Percentiles rank a stretch among this genome's conserved stretches.
These are phyloP conservation scores for Morone saxatilis DNA, from an alignment of 2,113 vertebrate species.

Conservation along the genomic window DNA sequence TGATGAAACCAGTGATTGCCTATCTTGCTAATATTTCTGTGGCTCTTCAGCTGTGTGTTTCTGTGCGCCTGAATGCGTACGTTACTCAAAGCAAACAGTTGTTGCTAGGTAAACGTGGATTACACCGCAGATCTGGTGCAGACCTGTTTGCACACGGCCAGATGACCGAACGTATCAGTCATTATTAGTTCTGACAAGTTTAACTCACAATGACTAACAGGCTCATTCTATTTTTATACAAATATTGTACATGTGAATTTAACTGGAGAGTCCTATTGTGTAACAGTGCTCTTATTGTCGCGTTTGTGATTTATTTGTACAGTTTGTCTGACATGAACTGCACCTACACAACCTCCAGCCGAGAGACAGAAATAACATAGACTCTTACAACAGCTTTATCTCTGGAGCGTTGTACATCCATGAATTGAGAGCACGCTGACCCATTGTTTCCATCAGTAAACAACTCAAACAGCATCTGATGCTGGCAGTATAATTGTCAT, in stretches of 20 bases:
- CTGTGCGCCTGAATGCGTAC: conserved; percentile 23
- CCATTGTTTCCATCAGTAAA: conserved; percentile 36
- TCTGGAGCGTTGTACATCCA: conserved; percentile 2
- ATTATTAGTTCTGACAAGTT: conserved; percentile 41
- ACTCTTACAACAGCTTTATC: conserved; percentile 7
- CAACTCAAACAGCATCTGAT: not conserved
- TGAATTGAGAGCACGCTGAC: not conserved
- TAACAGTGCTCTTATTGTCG: not conserved
- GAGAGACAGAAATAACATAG: not conserved
- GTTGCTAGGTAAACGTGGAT: conserved; percentile 83
- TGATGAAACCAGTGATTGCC: conserved; percentile 13
- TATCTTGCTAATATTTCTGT: not conserved
- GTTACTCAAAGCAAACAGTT: conserved; percentile 76
- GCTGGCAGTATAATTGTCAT: not conserved
- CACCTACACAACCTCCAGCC: not conserved
- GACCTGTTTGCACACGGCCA: conserved; percentile 77
- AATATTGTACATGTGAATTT: conserved; percentile 25
- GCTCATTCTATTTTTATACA: conserved; percentile 17
- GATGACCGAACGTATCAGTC: conserved; percentile 52
- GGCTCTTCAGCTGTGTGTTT: conserved; percentile 23
- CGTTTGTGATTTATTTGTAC: not conserved
- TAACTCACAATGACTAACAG: conserved; percentile 38
- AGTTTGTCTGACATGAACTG: conserved; percentile 1
- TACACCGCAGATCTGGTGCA: conserved; percentile 52
- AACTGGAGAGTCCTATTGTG: not conserved